A percentile compares a stretch with the other conserved stretches of the same genome.
Evolutionary conservation across 92 coral and sea anemone genomes (phyloP).

Genomic region (Isaurus tuberculatus): DNA sequence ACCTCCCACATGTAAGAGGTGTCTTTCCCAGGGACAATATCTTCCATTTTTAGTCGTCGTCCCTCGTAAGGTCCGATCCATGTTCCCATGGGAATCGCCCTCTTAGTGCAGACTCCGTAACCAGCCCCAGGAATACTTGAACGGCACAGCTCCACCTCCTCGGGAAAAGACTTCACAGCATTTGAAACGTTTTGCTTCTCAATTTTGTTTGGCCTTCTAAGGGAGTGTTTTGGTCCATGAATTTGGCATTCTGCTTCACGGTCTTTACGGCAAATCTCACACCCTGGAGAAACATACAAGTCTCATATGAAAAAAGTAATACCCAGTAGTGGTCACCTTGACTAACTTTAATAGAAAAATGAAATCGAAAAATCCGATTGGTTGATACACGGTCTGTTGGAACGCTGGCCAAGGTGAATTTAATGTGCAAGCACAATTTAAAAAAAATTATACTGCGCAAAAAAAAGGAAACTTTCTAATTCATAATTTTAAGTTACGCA

Average conservation of each 20-base stretch:
- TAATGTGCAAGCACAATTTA: too few relatives aligned
- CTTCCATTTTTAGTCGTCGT: slow-evolving; percentile 79
- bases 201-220: slow-evolving; percentile 58
- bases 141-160: slow-evolving; percentile 92
- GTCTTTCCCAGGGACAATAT: slow-evolving; percentile 77
- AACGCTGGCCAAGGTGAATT: too few relatives aligned
- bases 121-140: slow-evolving; percentile 95
- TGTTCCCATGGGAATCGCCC: slow-evolving; percentile 94
- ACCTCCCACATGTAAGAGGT: slow-evolving; percentile 99
- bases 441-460: too few relatives aligned
- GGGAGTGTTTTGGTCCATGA: slow-evolving; percentile 61
- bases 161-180: slow-evolving; percentile 93
- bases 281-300: slow-evolving; percentile 41
- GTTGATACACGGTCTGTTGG: too few relatives aligned
- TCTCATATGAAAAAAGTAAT: neutral
- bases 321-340: too few relatives aligned
- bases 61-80: slow-evolving; percentile 99
- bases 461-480: too few relatives aligned
- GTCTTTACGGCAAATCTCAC: slow-evolving; percentile 80
- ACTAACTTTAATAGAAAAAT: too few relatives aligned
- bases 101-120: slow-evolving; percentile 95
- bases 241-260: slow-evolving; percentile 70
- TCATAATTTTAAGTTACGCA: too few relatives aligned
- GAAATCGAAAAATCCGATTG: too few relatives aligned
- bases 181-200: slow-evolving; percentile 75